A percentile compares a stretch with the other conserved stretches of the same genome.
Evolutionary conservation across 2,797 vertebrate genomes (phyloP).

Genomic region (Lates japonicus): DNA sequence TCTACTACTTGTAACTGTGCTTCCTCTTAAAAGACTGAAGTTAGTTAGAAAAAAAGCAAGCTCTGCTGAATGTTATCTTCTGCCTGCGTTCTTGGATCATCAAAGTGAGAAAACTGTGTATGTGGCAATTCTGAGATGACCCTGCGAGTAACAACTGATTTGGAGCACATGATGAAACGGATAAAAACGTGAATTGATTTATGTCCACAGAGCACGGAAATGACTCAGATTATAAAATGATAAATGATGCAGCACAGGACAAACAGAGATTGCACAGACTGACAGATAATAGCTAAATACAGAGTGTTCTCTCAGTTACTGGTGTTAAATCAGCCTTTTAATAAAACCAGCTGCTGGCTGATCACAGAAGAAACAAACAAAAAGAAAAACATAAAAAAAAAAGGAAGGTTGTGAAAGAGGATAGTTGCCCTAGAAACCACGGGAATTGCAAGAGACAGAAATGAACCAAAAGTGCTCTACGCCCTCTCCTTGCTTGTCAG

Average conservation of each 20-base stretch:
- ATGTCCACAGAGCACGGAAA: conserved; percentile 43
- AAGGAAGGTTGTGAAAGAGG: conserved; percentile 14
- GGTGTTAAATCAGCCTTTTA: background rate
- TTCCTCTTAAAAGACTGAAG: conserved; percentile 69
- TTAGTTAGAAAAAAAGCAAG: conserved; percentile 75
- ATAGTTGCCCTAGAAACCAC: conserved; percentile 2
- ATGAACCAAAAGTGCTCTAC: conserved; percentile 23
- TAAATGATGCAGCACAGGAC: conserved; percentile 17
- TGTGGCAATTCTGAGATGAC: conserved; percentile 55
- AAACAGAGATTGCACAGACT: background rate
- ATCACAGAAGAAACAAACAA: conserved; percentile 20
- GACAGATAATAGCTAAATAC: background rate
- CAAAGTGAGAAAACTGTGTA: conserved; percentile 62
- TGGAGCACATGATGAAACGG: background rate
- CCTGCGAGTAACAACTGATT: conserved; percentile 25
- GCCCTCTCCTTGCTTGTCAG: background rate
- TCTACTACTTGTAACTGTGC: conserved; percentile 30
- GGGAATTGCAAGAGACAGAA: conserved; percentile 56
- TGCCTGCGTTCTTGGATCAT: conserved; percentile 62
- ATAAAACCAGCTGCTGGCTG: background rate
- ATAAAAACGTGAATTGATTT: conserved; percentile 35
- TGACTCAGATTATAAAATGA: conserved; percentile 38
- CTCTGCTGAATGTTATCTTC: conserved; percentile 47
- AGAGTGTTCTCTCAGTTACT: conserved; percentile 1
- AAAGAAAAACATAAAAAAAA: conserved; percentile 2